phyloP scores from a whole-genome alignment of 1,140 invertebrate genomes.

The Eriocheir sinensis region DNA sequence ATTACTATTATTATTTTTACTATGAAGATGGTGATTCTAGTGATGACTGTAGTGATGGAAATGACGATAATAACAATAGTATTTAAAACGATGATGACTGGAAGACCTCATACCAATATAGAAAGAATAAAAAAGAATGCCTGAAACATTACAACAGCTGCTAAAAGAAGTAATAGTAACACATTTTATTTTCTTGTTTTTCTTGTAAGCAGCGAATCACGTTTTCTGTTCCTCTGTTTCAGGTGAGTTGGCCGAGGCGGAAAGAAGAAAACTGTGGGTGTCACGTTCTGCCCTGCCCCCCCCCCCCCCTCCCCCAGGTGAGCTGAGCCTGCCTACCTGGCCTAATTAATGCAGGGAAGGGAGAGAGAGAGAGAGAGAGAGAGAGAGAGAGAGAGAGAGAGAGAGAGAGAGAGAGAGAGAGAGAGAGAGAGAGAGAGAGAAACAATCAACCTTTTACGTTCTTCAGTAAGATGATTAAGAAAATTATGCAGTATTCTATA shows the following conservation, averaged over 20 bases:
- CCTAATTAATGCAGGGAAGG: background rate
- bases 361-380: background rate
- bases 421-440: background rate
- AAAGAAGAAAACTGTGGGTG: background rate
- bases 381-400: conserved; percentile 22
- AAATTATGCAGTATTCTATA: background rate
- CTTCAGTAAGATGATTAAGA: background rate
- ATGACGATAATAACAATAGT: too few species aligned
- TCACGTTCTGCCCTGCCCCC: background rate
- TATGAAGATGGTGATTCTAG: too few species aligned
- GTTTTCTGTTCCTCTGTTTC: background rate
- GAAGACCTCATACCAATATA: too few species aligned
- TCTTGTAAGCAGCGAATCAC: too few species aligned
- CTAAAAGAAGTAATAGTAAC: too few species aligned
- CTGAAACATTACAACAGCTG: too few species aligned
- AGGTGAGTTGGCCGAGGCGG: background rate
- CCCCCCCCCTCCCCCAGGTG: background rate
- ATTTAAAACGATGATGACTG: too few species aligned
- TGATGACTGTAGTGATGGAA: too few species aligned
- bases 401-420: conserved; percentile 22
- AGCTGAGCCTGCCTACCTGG: background rate
- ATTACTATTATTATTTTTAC: background rate
- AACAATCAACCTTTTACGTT: background rate
- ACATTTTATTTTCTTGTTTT: too few species aligned
- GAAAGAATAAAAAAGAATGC: too few species aligned